Conservation (phyloP, 2,888 invertebrate genomes). For the Eupithecia subfuscata region DNA sequence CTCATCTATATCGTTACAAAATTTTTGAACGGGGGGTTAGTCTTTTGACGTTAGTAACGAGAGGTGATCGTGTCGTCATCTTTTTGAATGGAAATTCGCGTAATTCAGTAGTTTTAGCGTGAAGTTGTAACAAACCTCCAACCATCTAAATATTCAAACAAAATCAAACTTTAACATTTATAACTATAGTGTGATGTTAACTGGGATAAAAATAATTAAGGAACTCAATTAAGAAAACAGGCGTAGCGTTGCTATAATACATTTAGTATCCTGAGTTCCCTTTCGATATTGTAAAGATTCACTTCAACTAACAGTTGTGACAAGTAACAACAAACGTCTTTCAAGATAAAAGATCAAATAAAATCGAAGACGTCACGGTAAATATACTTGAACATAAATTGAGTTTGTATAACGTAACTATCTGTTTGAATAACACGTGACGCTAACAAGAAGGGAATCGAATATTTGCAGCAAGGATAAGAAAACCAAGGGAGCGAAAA, state of each 20-base stretch:
- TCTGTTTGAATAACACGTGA: slow-evolving; percentile 33
- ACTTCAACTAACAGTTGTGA: background rate
- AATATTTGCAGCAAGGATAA: slow-evolving; percentile 23
- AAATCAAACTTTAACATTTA: background rate
- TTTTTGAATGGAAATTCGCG: too few species aligned
- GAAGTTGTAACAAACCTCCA: background rate
- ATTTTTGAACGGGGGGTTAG: background rate
- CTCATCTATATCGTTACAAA: background rate
- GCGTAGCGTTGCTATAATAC: background rate
- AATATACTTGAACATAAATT: slow-evolving; percentile 42
- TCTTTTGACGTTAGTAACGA: too few species aligned
- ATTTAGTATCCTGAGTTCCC: background rate
- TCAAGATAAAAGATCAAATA: slow-evolving; percentile 15
- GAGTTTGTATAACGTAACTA: slow-evolving; percentile 40
- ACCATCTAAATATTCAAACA: background rate
- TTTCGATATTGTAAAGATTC: background rate
- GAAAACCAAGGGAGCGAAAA: background rate
- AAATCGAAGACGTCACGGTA: slow-evolving; percentile 23
- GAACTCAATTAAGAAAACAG: background rate
- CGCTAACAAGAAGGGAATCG: slow-evolving; percentile 31
- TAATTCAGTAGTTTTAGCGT: background rate
- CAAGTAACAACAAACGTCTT: background rate
- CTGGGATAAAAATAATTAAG: background rate
- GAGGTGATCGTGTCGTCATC: too few species aligned
- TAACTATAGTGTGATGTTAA: background rate